Evolutionary conservation across 2,888 invertebrate species (phyloP).

Genomic region (Monopis laevigella): DNA sequence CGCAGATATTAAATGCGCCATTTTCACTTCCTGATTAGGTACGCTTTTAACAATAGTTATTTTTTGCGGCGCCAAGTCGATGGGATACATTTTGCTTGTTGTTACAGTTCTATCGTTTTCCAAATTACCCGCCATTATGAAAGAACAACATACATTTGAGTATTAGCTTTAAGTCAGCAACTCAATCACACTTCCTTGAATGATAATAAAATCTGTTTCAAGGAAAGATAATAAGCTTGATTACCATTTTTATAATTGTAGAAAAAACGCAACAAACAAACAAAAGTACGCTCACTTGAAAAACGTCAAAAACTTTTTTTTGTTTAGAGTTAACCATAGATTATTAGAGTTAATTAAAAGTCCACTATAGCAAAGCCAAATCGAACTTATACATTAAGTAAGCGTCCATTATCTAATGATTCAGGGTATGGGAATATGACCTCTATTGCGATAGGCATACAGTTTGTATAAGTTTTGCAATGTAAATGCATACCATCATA

Average conservation of each 20-base stretch:
- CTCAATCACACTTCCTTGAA: too few species aligned
- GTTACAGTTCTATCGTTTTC: constrained; percentile 67
- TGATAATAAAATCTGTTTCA: not conserved
- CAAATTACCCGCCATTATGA: constrained; percentile 53
- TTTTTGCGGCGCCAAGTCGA: constrained; percentile 63
- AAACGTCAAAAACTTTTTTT: constrained; percentile 12
- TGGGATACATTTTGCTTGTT: constrained; percentile 65
- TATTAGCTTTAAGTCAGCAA: not conserved
- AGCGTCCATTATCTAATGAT: too few species aligned
- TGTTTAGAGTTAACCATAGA: too few species aligned
- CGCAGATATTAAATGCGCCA: constrained; percentile 52
- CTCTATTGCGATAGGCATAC: too few species aligned
- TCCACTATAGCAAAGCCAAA: too few species aligned
- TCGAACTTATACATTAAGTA: too few species aligned
- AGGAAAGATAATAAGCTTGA: not conserved
- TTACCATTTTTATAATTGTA: not conserved
- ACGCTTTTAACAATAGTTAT: constrained; percentile 60
- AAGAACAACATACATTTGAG: constrained; percentile 7
- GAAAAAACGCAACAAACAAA: not conserved
- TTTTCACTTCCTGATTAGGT: constrained; percentile 53
- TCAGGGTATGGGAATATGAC: too few species aligned
- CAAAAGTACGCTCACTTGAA: constrained; percentile 6
- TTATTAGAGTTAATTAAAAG: too few species aligned
- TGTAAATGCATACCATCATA: too few species aligned
- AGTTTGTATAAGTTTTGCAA: too few species aligned